Conservation (phyloP, 2,797 vertebrate genomes). For the Peromyscus nudipes region DNA sequence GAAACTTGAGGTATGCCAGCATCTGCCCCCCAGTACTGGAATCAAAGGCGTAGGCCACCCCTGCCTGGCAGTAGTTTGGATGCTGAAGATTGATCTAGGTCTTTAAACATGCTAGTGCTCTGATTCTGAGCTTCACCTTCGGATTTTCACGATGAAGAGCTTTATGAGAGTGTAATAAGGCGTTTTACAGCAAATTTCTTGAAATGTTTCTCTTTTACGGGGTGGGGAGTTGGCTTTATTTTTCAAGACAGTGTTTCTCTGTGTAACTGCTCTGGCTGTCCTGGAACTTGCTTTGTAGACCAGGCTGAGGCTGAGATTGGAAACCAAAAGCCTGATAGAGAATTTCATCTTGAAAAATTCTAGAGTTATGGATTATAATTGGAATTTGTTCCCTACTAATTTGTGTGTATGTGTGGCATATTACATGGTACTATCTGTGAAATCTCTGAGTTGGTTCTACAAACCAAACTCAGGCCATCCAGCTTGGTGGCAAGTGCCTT, state of each 20-base stretch:
- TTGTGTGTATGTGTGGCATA: neutral
- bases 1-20: neutral
- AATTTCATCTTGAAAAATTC: slow-evolving; percentile 55
- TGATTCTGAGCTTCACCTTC: neutral
- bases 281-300: neutral
- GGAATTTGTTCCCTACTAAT: neutral
- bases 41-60: neutral
- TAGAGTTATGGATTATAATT: neutral
- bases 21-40: neutral
- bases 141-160: neutral
- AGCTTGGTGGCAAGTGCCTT: neutral
- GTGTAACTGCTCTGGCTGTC: neutral
- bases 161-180: neutral
- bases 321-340: slow-evolving; percentile 8
- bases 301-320: neutral
- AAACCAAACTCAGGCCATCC: neutral
- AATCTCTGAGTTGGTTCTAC: neutral
- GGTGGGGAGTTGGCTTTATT: neutral
- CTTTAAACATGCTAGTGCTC: neutral
- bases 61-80: neutral
- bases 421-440: neutral
- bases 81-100: neutral
- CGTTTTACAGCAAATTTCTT: neutral
- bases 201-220: neutral
- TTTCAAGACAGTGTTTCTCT: neutral